These are phyloP conservation scores for Eudorcas thomsonii DNA, from an alignment of 2,113 vertebrate genomes.

Conservation along the genomic window DNA sequence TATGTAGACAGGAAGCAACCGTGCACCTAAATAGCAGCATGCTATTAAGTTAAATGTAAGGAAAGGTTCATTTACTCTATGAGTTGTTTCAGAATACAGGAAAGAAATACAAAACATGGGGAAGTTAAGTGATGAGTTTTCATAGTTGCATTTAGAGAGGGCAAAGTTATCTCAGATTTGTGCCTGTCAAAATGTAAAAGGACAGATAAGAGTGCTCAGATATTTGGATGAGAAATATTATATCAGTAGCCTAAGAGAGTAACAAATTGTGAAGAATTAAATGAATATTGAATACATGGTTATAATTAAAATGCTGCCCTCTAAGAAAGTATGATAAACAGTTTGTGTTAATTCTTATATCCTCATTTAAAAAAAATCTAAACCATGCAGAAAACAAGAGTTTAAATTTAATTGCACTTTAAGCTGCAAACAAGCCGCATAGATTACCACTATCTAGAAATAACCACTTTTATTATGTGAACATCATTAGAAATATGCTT, in stretches of 20 bases:
- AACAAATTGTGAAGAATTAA: neutral
- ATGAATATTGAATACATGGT: neutral
- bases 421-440: neutral
- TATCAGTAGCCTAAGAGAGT: neutral
- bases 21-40: neutral
- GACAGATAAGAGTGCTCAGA: neutral
- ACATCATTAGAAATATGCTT: neutral
- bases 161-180: neutral
- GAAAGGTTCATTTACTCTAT: neutral
- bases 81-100: neutral
- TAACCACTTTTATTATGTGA: neutral
- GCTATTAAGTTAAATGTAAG: conserved; percentile 13
- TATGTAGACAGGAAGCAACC: conserved; percentile 2
- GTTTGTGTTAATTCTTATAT: neutral
- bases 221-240: neutral
- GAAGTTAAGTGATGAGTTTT: neutral
- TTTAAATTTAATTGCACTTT: neutral
- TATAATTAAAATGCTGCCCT: neutral
- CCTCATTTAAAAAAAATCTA: neutral
- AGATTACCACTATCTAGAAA: neutral
- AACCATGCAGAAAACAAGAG: neutral
- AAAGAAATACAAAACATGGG: neutral
- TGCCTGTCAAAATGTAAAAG: neutral
- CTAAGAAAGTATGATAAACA: neutral
- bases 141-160: neutral